phyloP scores from a whole-genome alignment of 1,140 invertebrate genomes.

The Battus philenor region DNA sequence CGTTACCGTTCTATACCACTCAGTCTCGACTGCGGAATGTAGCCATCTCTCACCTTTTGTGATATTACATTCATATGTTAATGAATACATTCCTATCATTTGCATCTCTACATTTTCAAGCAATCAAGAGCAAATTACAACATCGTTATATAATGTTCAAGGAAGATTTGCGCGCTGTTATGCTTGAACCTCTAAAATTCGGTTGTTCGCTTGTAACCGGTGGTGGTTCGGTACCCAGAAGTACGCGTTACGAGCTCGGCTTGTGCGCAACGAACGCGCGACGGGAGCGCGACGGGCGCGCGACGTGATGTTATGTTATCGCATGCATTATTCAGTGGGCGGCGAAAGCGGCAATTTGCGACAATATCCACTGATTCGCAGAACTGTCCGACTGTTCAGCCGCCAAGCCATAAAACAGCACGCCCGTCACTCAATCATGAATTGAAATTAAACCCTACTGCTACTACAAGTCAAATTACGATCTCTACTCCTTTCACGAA shows the following conservation, averaged over 20 bases:
- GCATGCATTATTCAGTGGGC: conserved; percentile 71
- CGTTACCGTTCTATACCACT: no score
- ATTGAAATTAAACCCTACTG: conserved; percentile 60
- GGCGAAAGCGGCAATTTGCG: conserved; percentile 74
- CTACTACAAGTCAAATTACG: conserved; percentile 20
- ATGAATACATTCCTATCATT: no score
- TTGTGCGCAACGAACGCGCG: conserved; percentile 23
- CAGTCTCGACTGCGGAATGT: conserved; percentile 7
- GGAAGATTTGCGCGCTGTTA: no score
- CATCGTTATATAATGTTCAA: no score
- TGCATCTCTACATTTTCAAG: no score
- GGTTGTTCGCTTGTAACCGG: no score
- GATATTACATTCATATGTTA: no score
- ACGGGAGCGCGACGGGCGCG: conserved; percentile 33
- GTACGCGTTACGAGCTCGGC: no score
- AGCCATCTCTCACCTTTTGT: not conserved
- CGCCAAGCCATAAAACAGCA: conserved; percentile 64
- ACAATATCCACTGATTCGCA: conserved; percentile 72
- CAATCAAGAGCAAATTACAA: no score
- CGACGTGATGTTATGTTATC: conserved; percentile 72
- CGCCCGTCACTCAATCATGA: conserved; percentile 64
- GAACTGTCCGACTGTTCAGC: conserved; percentile 61
- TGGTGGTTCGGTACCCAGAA: conserved; percentile 15
- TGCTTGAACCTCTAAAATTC: no score
- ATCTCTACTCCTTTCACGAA: conserved; percentile 16